A percentile compares a stretch with the other conserved stretches of the same genome.
Conservation (phyloP, 2,797 vertebrate species). For the Columba guinea region DNA sequence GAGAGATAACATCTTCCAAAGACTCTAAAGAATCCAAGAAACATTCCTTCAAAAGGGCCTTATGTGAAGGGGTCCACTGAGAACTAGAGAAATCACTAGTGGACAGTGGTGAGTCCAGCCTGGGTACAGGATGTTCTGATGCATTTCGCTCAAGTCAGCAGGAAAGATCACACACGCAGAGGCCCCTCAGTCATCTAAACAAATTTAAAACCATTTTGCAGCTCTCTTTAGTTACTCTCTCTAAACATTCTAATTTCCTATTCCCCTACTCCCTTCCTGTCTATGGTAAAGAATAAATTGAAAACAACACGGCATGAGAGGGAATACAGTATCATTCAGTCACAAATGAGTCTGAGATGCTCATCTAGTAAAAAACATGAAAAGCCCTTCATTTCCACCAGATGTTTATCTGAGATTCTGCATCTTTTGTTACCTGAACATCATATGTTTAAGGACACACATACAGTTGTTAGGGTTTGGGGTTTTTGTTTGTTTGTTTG, state of each 20-base stretch:
- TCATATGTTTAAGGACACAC: background rate
- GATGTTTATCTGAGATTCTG: constrained; percentile 8
- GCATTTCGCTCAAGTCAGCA: background rate
- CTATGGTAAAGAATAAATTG: constrained; percentile 29
- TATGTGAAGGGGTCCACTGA: background rate
- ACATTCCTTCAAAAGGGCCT: background rate
- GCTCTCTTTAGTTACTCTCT: constrained; percentile 28
- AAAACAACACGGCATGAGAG: background rate
- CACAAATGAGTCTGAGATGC: constrained; percentile 20
- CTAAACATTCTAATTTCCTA: constrained; percentile 56
- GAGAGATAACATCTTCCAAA: background rate
- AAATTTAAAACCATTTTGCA: constrained; percentile 31
- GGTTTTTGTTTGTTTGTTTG: too few species aligned
- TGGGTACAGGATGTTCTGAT: background rate
- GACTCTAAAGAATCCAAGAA: background rate
- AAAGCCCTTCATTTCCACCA: background rate
- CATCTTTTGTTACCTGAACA: background rate
- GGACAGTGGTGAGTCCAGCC: background rate
- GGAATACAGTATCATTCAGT: background rate
- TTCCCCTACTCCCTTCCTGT: constrained; percentile 35
- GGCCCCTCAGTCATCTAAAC: constrained; percentile 39
- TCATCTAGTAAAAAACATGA: background rate
- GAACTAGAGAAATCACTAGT: background rate
- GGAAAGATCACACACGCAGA: background rate
- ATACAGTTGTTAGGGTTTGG: too few species aligned